A percentile compares a stretch with the other conserved stretches of the same genome.
Evolutionary conservation across 1,140 invertebrate species (phyloP).

Genomic region (Papilio aristodemus): DNA sequence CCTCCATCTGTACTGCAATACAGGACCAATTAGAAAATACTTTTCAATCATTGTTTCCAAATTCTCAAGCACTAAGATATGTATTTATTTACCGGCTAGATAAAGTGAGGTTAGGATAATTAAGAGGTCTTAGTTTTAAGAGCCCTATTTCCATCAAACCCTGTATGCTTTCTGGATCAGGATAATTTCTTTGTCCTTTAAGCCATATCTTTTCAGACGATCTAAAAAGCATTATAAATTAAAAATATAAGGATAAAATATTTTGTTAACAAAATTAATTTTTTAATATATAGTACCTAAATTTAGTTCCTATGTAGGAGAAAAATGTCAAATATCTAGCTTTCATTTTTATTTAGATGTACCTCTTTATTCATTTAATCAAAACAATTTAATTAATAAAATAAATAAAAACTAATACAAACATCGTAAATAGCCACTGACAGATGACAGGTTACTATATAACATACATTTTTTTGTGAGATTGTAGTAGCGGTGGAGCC

Average conservation of each 20-base stretch:
- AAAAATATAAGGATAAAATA: neutral
- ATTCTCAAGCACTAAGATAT: too few relatives aligned
- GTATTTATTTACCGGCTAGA: conserved; percentile 83
- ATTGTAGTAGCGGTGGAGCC: too few relatives aligned
- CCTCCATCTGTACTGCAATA: conserved; percentile 85
- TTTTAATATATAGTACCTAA: conserved; percentile 72
- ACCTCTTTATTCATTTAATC: neutral
- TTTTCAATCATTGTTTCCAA: too few relatives aligned
- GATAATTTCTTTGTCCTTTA: conserved; percentile 54
- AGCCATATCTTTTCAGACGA: conserved; percentile 70
- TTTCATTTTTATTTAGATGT: conserved; percentile 61
- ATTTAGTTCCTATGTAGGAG: conserved; percentile 83
- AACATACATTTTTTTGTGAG: too few relatives aligned
- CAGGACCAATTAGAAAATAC: too few relatives aligned
- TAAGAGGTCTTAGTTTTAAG: conserved; percentile 69
- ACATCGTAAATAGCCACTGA: neutral
- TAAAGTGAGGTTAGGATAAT: conserved; percentile 77
- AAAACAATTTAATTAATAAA: neutral
- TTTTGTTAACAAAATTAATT: neutral
- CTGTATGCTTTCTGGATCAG: conserved; percentile 83
- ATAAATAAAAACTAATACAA: neutral
- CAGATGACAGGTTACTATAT: too few relatives aligned
- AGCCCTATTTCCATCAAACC: conserved; percentile 84
- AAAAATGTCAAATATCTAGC: conserved; percentile 82
- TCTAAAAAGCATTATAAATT: conserved; percentile 42